Conservation (phyloP, 2,113 vertebrate genomes). For the Ictalurus furcatus region DNA sequence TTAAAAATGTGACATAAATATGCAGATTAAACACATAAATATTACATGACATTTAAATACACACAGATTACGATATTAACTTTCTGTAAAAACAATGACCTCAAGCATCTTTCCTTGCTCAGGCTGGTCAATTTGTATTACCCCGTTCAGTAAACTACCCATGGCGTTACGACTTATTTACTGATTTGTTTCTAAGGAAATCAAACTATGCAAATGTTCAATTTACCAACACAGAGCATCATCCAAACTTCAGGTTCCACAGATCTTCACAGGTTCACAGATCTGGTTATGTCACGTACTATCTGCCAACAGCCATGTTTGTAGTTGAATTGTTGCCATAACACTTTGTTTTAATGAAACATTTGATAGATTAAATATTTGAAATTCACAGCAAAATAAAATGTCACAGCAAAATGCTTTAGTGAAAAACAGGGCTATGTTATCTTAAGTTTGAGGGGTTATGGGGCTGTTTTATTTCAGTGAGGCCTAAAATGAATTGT, state of each 20-base stretch:
- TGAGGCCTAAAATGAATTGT: background rate
- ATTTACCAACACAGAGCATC: background rate
- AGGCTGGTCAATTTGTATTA: background rate
- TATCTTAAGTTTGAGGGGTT: background rate
- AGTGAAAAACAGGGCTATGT: background rate
- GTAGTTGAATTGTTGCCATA: background rate
- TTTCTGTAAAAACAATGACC: background rate
- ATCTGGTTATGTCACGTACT: background rate
- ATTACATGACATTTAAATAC: conserved; percentile 29
- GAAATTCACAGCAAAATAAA: background rate
- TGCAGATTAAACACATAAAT: conserved; percentile 29
- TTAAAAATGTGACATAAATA: conserved; percentile 40
- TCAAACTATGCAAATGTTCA: background rate
- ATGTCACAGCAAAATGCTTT: background rate
- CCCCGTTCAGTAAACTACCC: conserved; percentile 4
- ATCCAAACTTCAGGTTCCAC: background rate
- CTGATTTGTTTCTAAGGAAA: conserved; percentile 26
- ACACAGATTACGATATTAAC: background rate
- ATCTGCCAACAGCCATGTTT: background rate
- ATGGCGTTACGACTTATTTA: conserved; percentile 30
- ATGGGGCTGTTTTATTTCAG: background rate
- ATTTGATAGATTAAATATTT: background rate
- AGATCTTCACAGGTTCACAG: too few relatives aligned
- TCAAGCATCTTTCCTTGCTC: background rate
- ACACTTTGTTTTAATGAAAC: background rate